These are phyloP conservation scores for Pyralis farinalis DNA, from an alignment of 2,888 invertebrate genomes.

Conservation along the genomic window DNA sequence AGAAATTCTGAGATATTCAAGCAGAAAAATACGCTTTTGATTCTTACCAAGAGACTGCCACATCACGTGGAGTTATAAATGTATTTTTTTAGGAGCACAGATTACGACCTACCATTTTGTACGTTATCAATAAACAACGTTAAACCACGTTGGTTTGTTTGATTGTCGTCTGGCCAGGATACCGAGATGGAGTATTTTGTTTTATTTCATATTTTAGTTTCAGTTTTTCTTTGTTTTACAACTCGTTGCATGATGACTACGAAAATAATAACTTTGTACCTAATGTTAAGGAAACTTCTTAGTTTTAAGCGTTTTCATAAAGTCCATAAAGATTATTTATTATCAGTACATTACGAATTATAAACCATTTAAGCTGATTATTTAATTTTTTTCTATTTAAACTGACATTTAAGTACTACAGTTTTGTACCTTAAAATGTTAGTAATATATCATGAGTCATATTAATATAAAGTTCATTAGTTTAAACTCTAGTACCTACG, in stretches of 20 bases:
- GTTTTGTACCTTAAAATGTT: constrained; percentile 72
- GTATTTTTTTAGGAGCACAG: constrained; percentile 41
- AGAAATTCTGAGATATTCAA: constrained; percentile 73
- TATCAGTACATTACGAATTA: constrained; percentile 78
- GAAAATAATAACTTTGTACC: constrained; percentile 77
- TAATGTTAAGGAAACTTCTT: constrained; percentile 65
- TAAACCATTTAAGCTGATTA: constrained; percentile 76
- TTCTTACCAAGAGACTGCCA: constrained; percentile 64
- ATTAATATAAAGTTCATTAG: constrained; percentile 76
- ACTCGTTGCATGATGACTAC: constrained; percentile 70
- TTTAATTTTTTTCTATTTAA: constrained; percentile 80
- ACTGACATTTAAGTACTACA: constrained; percentile 68
- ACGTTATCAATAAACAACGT: constrained; percentile 60
- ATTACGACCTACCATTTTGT: constrained; percentile 59
- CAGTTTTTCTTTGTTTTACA: constrained; percentile 66
- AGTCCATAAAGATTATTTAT: constrained; percentile 79
- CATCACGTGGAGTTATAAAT: constrained; percentile 50
- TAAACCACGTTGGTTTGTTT: constrained; percentile 64
- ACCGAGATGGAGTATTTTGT: constrained; percentile 59
- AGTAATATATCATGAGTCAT: constrained; percentile 78
- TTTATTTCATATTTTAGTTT: constrained; percentile 53
- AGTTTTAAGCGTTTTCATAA: constrained; percentile 75
- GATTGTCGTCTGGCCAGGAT: constrained; percentile 45
- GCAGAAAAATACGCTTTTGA: constrained; percentile 49
- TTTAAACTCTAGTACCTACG: constrained; percentile 71